These are phyloP conservation scores for Cephus runcator DNA, from an alignment of 2,888 invertebrate species.

Conservation along the genomic window DNA sequence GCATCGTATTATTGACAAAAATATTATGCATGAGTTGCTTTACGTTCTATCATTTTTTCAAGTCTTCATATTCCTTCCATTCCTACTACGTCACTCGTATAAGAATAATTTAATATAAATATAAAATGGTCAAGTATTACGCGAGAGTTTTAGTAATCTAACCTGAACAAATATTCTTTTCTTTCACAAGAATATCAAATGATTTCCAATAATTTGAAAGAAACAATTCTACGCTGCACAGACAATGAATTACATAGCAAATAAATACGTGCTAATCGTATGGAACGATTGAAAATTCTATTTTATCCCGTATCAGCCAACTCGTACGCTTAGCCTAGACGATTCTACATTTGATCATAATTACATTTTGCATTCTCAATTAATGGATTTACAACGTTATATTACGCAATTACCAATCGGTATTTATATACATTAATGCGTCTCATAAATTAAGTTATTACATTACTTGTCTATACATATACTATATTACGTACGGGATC, in stretches of 20 bases:
- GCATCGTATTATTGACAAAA: background rate
- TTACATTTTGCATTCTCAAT: slow-evolving; percentile 37
- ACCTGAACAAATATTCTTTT: background rate
- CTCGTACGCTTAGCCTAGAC: slow-evolving; percentile 22
- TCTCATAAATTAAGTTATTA: slow-evolving; percentile 55
- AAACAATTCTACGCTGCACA: background rate
- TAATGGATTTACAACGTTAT: slow-evolving; percentile 31
- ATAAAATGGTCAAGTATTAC: background rate
- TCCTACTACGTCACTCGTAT: background rate
- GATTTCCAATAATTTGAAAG: background rate
- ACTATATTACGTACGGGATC: background rate
- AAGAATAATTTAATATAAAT: background rate
- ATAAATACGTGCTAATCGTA: background rate
- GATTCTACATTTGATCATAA: slow-evolving; percentile 41
- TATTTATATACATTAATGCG: slow-evolving; percentile 47
- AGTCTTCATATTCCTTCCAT: no score
- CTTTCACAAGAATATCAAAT: background rate
- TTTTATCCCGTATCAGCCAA: background rate
- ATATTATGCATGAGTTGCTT: background rate
- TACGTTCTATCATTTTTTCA: no score
- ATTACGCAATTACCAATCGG: slow-evolving; percentile 29
- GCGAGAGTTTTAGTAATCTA: background rate
- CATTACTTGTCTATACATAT: slow-evolving; percentile 25
- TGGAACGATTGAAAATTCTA: background rate
- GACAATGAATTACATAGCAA: background rate